Percentiles rank a stretch among this genome's conserved stretches.
Evolutionary conservation across 1,140 invertebrate species (phyloP).

Genomic region (Arctopsyche grandis): DNA sequence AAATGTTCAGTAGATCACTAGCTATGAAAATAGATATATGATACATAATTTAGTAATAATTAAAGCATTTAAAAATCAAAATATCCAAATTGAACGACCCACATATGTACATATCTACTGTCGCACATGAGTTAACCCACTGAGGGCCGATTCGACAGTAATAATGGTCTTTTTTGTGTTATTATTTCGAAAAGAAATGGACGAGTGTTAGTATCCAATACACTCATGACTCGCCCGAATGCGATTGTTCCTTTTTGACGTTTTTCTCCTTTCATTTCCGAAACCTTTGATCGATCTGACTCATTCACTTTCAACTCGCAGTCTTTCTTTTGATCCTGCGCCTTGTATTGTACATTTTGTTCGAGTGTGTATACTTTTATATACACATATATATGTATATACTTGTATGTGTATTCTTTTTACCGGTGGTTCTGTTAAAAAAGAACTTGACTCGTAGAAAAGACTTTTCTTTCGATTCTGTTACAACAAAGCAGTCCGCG

Average conservation of each 20-base stretch:
- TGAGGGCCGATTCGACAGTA: background rate
- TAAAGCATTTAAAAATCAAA: too few species aligned
- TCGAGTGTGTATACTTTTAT: background rate
- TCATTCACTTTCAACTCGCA: conserved; percentile 23
- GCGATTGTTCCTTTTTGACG: background rate
- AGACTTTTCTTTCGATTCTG: background rate
- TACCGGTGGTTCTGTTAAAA: background rate
- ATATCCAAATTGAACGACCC: too few species aligned
- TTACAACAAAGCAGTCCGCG: background rate
- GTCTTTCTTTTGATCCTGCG: conserved; percentile 9
- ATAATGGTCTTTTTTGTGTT: background rate
- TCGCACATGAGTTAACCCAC: background rate
- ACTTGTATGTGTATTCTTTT: background rate
- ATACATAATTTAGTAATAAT: too few species aligned
- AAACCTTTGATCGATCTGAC: conserved; percentile 29
- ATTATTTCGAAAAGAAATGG: background rate
- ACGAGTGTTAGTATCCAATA: background rate
- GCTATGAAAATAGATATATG: too few species aligned
- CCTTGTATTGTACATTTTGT: background rate
- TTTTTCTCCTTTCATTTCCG: conserved; percentile 19
- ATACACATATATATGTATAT: background rate
- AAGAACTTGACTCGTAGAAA: background rate
- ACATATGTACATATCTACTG: too few species aligned
- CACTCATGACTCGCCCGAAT: background rate
- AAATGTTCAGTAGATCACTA: too few species aligned